Conservation (phyloP, 1,140 invertebrate species). For the Drosophila tsacasi region DNA sequence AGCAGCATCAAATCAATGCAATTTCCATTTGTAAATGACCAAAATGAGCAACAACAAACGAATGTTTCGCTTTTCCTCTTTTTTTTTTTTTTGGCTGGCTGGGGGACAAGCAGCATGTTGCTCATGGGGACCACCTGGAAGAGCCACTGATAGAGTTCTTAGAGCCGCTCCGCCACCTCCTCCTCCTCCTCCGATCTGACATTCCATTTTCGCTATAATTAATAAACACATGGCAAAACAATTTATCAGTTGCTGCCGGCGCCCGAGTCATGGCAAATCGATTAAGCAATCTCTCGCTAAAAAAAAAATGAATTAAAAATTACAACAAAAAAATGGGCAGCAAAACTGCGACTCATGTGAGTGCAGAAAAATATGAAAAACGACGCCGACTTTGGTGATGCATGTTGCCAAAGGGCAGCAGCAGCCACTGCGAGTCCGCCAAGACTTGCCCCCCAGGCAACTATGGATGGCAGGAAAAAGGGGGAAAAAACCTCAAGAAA, state of each 20-base stretch:
- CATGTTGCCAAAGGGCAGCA: slow-evolving; percentile 76
- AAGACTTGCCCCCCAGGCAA: slow-evolving; percentile 32
- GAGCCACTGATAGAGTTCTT: slow-evolving; percentile 52
- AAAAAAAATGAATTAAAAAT: slow-evolving; percentile 74
- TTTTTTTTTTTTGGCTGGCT: slow-evolving; percentile 14
- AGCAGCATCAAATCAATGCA: slow-evolving; percentile 75
- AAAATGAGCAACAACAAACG: slow-evolving; percentile 59
- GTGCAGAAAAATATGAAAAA: slow-evolving; percentile 74
- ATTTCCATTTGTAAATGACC: slow-evolving; percentile 84
- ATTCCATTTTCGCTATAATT: slow-evolving; percentile 79
- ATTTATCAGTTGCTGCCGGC: slow-evolving; percentile 73
- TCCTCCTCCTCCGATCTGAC: slow-evolving; percentile 29
- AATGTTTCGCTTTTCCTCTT: slow-evolving; percentile 29
- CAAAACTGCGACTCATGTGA: slow-evolving; percentile 57
- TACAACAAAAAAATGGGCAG: slow-evolving; percentile 37
- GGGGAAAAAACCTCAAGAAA: slow-evolving; percentile 32
- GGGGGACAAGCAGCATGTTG: slow-evolving; percentile 16
- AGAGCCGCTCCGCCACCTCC: slow-evolving; percentile 3
- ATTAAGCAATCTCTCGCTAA: slow-evolving; percentile 76
- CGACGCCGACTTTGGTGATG: slow-evolving; percentile 73
- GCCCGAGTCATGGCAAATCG: slow-evolving; percentile 70
- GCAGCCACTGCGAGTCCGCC: slow-evolving; percentile 37
- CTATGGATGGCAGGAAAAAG: slow-evolving; percentile 3
- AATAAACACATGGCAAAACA: slow-evolving; percentile 80
- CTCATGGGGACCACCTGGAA: slow-evolving; percentile 65